Base-by-base conservation (phyloP, 2,113 vertebrate genomes). In the Petromus typicus region DNA sequence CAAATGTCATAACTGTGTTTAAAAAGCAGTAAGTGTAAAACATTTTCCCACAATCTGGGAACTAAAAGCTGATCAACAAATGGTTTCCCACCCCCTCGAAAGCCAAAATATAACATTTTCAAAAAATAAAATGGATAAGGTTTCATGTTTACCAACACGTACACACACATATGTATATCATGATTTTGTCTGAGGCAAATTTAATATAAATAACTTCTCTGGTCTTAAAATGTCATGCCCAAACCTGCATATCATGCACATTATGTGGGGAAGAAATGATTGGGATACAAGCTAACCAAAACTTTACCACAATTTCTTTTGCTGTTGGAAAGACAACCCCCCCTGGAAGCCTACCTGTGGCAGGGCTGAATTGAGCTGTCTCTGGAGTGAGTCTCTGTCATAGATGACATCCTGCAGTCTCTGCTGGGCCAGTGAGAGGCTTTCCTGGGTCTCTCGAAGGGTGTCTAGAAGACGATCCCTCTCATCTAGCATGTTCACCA, bases 401-500 rank as follows among this genome's bases (percentile, higher is more conserved):
- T 99, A 99, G 97, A 99, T 99, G 97, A 99, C 99, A 92, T 99
- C 99, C 98, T 99, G 99, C 20, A 99, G 99, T 95, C 99, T 99
- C 96, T 99, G 99, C 98, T 99, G 99, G 66, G 99, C 98, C 64
- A 99, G 98, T 4, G 99, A 99, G 66, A 99, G 99, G 98, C 99
- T 99, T 98, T 99, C 99, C 98, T 99, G 99, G 5, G 99, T 99
- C 98, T 99, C 99, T 81, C 99, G 98, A 94, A 99, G 99, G n/a
- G 99, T 99, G 89, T 99, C 99, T 91, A 99, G 98, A 95, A 99
- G 99, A 92, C 99, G 99, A 96, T 99, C 99, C 87, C 99, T 98
- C 98, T 99, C 99, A 95, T 99, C 99, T 96, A 99, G 99, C 99
- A 99, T 99, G 97, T 99, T 99, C 97, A 99, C 99, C 99, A 99